Conservation (phyloP, 2,797 vertebrate genomes). For the Crenichthys baileyi region DNA sequence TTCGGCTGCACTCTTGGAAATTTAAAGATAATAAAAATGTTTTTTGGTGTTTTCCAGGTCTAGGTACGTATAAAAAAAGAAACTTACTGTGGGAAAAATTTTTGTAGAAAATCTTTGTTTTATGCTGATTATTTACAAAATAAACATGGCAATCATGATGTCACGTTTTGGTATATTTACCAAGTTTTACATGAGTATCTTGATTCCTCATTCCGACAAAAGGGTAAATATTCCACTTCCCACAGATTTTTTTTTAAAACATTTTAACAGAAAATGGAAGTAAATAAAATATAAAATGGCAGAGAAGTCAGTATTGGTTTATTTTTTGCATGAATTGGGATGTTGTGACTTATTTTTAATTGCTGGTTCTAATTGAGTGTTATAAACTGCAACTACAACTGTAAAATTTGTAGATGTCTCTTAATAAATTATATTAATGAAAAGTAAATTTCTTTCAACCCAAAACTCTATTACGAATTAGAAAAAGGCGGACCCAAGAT, state of each 20-base stretch:
- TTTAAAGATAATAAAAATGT: not conserved
- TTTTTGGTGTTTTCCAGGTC: not conserved
- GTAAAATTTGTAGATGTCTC: not conserved
- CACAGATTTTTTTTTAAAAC: not conserved
- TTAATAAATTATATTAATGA: not conserved
- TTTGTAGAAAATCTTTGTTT: not conserved
- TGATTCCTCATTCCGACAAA: not conserved
- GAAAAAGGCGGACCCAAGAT: too few species aligned
- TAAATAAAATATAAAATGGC: not conserved
- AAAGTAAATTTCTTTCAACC: not conserved
- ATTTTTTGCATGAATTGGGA: not conserved
- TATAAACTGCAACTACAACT: not conserved
- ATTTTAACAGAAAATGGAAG: not conserved
- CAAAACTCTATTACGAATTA: too few species aligned
- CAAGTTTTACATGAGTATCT: not conserved
- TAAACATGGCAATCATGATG: not conserved
- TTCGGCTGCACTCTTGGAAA: not conserved
- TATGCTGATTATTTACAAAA: not conserved
- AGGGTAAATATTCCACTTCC: not conserved
- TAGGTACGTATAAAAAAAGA: not conserved
- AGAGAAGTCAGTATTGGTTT: not conserved
- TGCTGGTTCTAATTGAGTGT: too few species aligned
- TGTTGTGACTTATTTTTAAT: too few species aligned
- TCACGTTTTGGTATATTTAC: not conserved
- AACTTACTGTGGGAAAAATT: not conserved